Conservation (phyloP, 53 echinoderm and acorn worm species). For the Arbacia lixula region DNA sequence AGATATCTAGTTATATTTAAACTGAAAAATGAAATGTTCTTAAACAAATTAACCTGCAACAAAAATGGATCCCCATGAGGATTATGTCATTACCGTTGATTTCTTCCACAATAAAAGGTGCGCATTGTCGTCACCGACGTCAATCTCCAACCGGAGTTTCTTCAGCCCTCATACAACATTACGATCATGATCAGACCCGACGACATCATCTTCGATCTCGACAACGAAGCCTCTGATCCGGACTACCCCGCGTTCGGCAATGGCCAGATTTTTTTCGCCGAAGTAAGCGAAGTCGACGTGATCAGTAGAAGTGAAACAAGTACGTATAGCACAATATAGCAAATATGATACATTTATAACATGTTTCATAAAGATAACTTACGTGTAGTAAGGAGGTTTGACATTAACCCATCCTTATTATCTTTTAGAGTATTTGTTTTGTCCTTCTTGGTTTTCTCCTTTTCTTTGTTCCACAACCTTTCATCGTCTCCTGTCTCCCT, state of each 20-base stretch:
- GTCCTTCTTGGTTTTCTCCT: not conserved
- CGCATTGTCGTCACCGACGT: not conserved
- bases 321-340: too few relatives aligned
- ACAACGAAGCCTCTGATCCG: slow-evolving; percentile 28
- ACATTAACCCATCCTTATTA: too few relatives aligned
- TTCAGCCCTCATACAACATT: not conserved
- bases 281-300: slow-evolving; percentile 1
- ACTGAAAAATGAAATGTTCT: too few relatives aligned
- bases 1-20: too few relatives aligned
- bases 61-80: too few relatives aligned
- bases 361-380: not conserved
- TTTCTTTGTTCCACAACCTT: not conserved
- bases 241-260: slow-evolving; percentile 57
- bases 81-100: too few relatives aligned
- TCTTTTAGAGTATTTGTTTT: not conserved
- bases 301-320: not conserved
- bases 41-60: too few relatives aligned
- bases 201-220: slow-evolving; percentile 38
- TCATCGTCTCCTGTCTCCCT: not conserved
- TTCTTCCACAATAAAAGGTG: too few relatives aligned
- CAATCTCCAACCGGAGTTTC: not conserved
- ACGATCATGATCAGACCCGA: not conserved
- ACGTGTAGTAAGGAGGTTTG: too few relatives aligned
- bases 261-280: slow-evolving; percentile 51
- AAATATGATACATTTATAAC: too few relatives aligned